phyloP scores from a whole-genome alignment of 2,113 vertebrate species.

The Ochotona curzoniae region DNA sequence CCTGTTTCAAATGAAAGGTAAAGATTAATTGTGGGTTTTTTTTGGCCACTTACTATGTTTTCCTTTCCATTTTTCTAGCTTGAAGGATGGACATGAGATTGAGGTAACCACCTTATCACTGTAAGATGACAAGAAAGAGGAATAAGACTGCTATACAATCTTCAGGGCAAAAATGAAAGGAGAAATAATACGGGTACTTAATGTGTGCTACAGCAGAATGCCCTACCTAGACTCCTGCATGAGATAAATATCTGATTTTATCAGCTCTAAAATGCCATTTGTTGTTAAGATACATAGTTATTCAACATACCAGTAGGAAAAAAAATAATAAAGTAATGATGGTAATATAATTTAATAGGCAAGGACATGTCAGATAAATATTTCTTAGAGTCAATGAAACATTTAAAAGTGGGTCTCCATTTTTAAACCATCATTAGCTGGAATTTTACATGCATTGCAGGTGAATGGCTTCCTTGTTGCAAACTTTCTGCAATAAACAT shows the following conservation, averaged over 20 bases:
- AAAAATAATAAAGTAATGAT: neutral
- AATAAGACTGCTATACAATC: neutral
- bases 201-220: neutral
- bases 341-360: neutral
- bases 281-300: neutral
- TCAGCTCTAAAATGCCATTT: neutral
- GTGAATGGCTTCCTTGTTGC: neutral
- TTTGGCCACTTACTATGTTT: neutral
- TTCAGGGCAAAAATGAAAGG: neutral
- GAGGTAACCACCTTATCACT: neutral
- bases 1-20: neutral
- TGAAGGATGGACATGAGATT: neutral
- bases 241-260: neutral
- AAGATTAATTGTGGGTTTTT: neutral
- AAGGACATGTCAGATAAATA: neutral
- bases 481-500: neutral
- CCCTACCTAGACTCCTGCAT: neutral
- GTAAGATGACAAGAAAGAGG: neutral
- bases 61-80: neutral
- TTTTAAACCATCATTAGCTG: neutral
- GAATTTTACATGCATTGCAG: neutral
- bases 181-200: neutral
- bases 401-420: neutral
- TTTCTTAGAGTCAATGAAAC: constrained; percentile 31
- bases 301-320: neutral